Base-by-base conservation (phyloP, 2,888 invertebrate species). In the Lottia gigantea region DNA sequence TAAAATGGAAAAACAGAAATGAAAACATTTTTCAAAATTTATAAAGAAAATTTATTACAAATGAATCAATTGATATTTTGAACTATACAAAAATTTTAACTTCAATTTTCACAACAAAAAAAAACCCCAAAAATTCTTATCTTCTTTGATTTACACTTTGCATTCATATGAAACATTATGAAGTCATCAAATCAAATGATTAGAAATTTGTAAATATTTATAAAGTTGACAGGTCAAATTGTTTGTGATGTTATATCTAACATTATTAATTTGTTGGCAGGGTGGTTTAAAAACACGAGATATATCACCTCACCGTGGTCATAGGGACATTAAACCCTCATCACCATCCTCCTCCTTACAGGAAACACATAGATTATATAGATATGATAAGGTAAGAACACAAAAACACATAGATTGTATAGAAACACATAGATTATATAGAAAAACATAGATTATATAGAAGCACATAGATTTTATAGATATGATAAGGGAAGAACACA, bases 381-480 rank as follows among this genome's bases (percentile, higher is more conserved):
- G 78, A 67, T 82, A 67, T 79, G 84, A 85, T 71, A 84, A 84
- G 82, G 85, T 84, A 77, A 47, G 64, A 8, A 40, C 11, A 40
- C 2, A 1, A 8, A 11, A 40, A 40, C 40, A 40, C 40, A 31
- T 31, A 31, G 31, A 31, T 31, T 31, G 6, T 31, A 31, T 31
- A 31, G 83, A 84, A 66, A 77, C 82, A 1, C 82, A 83, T 67
- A 78, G 77, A 69, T 78, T 85, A 31, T 81, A 76, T 73, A 80
- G 78, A 67, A 82, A 67, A 78, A 83, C 84, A 71, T 83, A 84
- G 82, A 84, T 84, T 77, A 47, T 8, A 40, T 8, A 80, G 83
- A 84, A 67, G 77, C 82, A 1, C 82, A 83, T 67, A 78, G 77
- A 70, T 78, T 85, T 26, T 82, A 76, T 73, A 80, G 78, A 67